Conservation (phyloP, 1,140 invertebrate species). For the Plectus sambesii region DNA sequence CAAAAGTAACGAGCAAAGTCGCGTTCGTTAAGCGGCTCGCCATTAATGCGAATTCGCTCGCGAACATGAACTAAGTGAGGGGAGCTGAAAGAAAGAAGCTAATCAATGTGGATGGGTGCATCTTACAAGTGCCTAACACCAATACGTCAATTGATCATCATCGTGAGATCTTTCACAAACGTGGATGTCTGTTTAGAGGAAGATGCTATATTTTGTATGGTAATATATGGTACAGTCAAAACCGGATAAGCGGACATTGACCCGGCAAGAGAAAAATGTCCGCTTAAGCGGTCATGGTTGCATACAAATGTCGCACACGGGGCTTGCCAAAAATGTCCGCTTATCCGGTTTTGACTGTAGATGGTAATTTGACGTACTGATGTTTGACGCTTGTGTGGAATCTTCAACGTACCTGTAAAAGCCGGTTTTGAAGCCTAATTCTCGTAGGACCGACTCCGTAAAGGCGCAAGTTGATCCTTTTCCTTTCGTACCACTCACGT, state of each 20-base stretch:
- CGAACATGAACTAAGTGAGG: constrained; percentile 81
- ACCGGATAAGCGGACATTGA: no score
- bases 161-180: no score
- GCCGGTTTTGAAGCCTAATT: constrained; percentile 75
- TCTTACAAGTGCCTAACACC: neutral
- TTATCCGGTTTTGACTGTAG: no score
- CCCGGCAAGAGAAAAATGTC: constrained; percentile 14
- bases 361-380: no score
- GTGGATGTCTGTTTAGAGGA: neutral
- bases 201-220: no score
- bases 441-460: constrained; percentile 71
- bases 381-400: neutral
- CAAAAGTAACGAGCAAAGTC: constrained; percentile 72
- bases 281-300: no score
- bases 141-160: constrained; percentile 13
- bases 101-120: neutral
- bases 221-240: no score
- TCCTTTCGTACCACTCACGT: constrained; percentile 90
- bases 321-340: no score
- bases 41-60: constrained; percentile 84
- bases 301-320: no score
- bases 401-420: constrained; percentile 58
- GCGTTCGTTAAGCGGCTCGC: constrained; percentile 60
- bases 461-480: constrained; percentile 82
- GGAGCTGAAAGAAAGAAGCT: constrained; percentile 57